These are phyloP conservation scores for Lacerta agilis DNA, from an alignment of 2,797 vertebrate species.

Conservation along the genomic window DNA sequence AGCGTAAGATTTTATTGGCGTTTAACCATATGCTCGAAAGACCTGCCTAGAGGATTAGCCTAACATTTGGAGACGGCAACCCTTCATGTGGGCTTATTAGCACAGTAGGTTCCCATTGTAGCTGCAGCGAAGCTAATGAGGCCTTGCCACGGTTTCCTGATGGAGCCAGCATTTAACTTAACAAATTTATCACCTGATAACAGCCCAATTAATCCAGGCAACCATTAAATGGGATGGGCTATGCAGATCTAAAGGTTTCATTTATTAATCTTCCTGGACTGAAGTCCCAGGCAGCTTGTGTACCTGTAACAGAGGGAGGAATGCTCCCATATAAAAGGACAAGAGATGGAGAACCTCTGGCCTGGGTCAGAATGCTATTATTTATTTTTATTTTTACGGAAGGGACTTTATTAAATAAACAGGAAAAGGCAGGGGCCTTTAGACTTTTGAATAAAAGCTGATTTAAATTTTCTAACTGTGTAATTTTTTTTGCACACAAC, in stretches of 20 bases:
- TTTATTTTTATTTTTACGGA: neutral
- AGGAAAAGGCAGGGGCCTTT: neutral
- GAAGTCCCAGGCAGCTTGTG: accelerated
- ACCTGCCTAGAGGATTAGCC: conserved; percentile 1
- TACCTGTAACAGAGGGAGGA: too few relatives aligned
- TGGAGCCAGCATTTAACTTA: conserved; percentile 14
- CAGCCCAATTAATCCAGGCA: conserved; percentile 2
- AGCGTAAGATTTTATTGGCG: neutral
- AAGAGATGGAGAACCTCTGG: neutral
- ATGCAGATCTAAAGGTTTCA: neutral
- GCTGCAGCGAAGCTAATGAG: conserved; percentile 5
- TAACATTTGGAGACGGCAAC: neutral
- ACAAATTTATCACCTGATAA: conserved; percentile 9
- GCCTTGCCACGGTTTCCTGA: neutral
- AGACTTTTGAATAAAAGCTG: neutral
- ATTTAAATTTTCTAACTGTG: neutral
- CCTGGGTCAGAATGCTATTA: neutral
- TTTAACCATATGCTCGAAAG: neutral
- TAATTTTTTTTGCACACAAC: neutral
- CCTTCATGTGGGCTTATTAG: conserved; percentile 16
- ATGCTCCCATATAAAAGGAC: neutral
- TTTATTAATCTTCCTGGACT: neutral
- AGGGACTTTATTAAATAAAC: neutral
- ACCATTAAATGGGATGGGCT: neutral
- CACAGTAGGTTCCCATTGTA: neutral